phyloP scores from a whole-genome alignment of 2,113 vertebrate species.

The Lethenteron camtschaticum region DNA sequence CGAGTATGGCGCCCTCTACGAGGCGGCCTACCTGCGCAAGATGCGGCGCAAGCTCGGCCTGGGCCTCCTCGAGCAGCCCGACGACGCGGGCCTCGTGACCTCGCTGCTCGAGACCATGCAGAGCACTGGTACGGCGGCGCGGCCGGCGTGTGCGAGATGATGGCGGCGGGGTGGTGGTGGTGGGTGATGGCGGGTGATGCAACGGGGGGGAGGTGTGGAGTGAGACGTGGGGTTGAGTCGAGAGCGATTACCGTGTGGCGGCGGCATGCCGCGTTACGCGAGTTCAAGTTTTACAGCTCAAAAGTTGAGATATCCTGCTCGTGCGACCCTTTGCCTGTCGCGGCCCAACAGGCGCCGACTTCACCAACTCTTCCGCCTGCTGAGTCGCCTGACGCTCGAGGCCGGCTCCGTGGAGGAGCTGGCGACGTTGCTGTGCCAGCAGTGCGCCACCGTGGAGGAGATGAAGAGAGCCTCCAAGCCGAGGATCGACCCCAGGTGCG shows the following conservation, averaged over 20 bases:
- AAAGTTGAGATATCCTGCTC: background rate
- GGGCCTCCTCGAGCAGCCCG: constrained; percentile 32
- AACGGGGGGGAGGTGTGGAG: background rate
- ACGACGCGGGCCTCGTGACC: constrained; percentile 42
- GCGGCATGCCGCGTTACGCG: background rate
- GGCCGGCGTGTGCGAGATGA: background rate
- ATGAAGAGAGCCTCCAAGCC: constrained; percentile 49
- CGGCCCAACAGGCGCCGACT: constrained; percentile 48
- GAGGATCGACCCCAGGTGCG: constrained; percentile 75
- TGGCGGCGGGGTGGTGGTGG: too few relatives aligned
- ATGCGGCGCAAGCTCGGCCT: constrained; percentile 85
- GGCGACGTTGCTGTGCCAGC: constrained; percentile 24
- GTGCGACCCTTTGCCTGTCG: background rate
- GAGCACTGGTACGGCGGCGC: constrained; percentile 35
- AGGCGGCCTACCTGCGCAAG: constrained; percentile 43
- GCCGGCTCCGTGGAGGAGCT: constrained; percentile 16
- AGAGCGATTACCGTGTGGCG: too few relatives aligned
- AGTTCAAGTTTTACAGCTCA: background rate
- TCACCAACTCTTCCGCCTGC: constrained; percentile 65
- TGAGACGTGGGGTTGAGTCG: too few relatives aligned
- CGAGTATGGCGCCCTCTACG: constrained; percentile 47
- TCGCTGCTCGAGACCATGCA: constrained; percentile 70
- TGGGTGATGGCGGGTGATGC: background rate
- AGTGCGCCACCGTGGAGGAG: constrained; percentile 69
- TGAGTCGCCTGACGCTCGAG: constrained; percentile 39